These are phyloP conservation scores for Oryzias javanicus DNA, from an alignment of 2,113 vertebrate genomes.

Conservation along the genomic window DNA sequence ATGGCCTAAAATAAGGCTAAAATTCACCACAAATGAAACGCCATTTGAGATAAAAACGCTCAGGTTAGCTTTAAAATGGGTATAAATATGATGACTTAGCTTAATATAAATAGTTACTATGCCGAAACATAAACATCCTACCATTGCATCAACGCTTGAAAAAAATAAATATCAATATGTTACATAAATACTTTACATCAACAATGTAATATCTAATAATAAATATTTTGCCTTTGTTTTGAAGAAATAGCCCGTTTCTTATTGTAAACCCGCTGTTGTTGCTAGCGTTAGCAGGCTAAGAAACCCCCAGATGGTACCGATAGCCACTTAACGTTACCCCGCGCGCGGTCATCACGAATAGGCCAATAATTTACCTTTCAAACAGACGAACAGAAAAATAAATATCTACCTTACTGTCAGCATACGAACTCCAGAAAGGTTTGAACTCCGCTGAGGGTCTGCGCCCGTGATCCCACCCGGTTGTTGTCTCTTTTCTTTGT, in stretches of 20 bases:
- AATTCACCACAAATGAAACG: not conserved
- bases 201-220: no score
- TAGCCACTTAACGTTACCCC: constrained; percentile 7
- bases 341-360: constrained; percentile 12
- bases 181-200: no score
- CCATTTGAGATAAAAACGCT: no score
- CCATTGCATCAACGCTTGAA: no score
- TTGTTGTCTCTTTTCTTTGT: constrained; percentile 69
- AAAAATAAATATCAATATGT: no score
- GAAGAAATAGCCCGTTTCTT: not conserved
- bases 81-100: no score
- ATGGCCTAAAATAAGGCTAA: not conserved
- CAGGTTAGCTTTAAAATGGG: no score
- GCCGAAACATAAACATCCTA: no score
- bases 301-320: constrained; percentile 25
- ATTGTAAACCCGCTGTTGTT: not conserved
- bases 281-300: constrained; percentile 51
- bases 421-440: not conserved
- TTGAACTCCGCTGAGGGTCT: not conserved
- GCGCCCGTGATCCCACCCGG: constrained; percentile 53
- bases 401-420: constrained; percentile 58
- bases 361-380: not conserved
- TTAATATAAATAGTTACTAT: no score
- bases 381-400: rapidly evolving
- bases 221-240: not conserved